These are phyloP conservation scores for Thereva unica DNA, from an alignment of 2,888 invertebrate species.

Conservation along the genomic window DNA sequence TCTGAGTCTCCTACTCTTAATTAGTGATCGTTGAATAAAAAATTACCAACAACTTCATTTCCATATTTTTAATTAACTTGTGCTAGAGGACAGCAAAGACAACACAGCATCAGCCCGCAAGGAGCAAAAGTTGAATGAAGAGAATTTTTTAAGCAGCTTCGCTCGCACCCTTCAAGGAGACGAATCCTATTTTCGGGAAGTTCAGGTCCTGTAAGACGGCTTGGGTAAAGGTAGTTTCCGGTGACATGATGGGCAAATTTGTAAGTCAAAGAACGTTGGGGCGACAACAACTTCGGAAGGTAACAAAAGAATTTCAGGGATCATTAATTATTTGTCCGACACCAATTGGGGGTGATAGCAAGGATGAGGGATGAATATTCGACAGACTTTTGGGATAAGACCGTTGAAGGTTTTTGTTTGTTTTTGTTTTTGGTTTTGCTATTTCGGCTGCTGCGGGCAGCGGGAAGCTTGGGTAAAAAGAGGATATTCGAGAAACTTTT, in stretches of 20 bases:
- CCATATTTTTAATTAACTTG: conserved; percentile 34
- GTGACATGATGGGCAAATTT: conserved; percentile 28
- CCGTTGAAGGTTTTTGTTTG: too few species aligned
- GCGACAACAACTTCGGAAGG: conserved; percentile 23
- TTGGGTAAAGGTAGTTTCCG: conserved; percentile 11
- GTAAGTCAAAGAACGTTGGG: conserved; percentile 12
- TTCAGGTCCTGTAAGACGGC: conserved; percentile 12
- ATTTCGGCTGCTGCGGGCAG: too few species aligned
- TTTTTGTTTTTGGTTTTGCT: too few species aligned
- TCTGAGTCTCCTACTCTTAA: conserved; percentile 15
- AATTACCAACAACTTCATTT: conserved; percentile 31
- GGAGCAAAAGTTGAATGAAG: conserved; percentile 21
- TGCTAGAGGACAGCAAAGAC: conserved; percentile 13
- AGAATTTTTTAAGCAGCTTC: conserved; percentile 19
- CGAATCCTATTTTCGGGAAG: conserved; percentile 9
- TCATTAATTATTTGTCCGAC: conserved; percentile 33
- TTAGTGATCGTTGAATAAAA: conserved; percentile 30
- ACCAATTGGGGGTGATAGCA: background rate
- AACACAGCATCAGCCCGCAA: conserved; percentile 5
- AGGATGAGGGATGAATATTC: conserved; percentile 1
- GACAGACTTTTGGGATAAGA: too few species aligned
- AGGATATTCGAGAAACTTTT: too few species aligned
- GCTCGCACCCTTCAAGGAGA: background rate
- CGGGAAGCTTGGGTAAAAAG: too few species aligned
- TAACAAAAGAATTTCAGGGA: conserved; percentile 25